Evolutionary conservation across 2,797 vertebrate species (phyloP), one percentile per base, ranked within the genome.

Genomic region (Dromococcyx pavoninus): DNA sequence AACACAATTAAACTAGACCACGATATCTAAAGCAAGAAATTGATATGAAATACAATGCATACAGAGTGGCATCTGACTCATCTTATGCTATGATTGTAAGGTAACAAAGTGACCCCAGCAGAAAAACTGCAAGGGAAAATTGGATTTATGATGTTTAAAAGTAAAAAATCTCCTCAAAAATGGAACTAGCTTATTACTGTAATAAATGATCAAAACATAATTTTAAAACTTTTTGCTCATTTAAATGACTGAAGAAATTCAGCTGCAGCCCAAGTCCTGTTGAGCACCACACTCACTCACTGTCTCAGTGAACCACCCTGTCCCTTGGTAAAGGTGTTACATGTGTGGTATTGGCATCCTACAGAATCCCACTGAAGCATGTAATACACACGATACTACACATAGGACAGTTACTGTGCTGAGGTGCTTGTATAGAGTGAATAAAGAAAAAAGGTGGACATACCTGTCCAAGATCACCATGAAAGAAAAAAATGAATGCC

Each of bases 301-400:
- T 9, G 37, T 12, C 76, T 30, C n/a, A 5, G 33, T 4, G n/a
- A 21, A 16, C 8, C 8, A 23, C 30, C 21, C 53, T 13, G 30
- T 23, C n/a, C 19, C 4, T 30, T 18, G 9, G 0, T 15, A 21
- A 10, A 10, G 12, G 25, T 17, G 13, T 28, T 9, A 27, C 6
- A 10, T 35, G 16, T 7, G 22, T 13, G 23, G 57, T 17, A 17
- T 10, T 7, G 1, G 8, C 51, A 51, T 27, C 51, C 50, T 17
- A 16, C 21, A 27, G 30, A 19, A 58, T 27, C 51, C 56, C n/a
- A 13, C 43, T 19, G 28, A 80, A 30, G 18, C 2, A 2, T 0
- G 0, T 17, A 25, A 35, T 58, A 50, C n/a, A 9, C 16, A 1
- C 3, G 13, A 30, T 24, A 13, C 24, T 33, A 41, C 6, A 2